Conservation (phyloP, 2,113 vertebrate genomes). For the Cephalopterus ornatus region DNA sequence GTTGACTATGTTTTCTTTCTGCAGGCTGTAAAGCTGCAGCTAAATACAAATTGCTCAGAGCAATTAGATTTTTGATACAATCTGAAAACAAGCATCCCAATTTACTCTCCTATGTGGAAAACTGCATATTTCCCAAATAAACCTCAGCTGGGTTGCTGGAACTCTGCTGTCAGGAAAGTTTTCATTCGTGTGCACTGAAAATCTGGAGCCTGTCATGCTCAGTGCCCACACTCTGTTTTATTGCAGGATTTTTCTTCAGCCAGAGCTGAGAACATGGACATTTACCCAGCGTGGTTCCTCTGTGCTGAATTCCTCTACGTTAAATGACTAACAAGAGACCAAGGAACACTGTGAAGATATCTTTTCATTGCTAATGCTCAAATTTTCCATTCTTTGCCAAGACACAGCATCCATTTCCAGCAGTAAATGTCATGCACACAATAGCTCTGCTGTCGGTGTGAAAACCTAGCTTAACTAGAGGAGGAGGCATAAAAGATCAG, state of each 20-base stretch:
- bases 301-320: background rate
- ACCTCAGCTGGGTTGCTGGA: background rate
- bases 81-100: background rate
- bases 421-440: conserved; percentile 72
- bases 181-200: background rate
- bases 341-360: conserved; percentile 48
- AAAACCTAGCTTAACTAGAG: conserved; percentile 52
- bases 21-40: background rate
- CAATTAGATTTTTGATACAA: background rate
- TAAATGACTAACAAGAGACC: conserved; percentile 38
- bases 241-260: background rate
- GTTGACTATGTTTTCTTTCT: background rate
- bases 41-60: background rate
- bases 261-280: conserved; percentile 2
- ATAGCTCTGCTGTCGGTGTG: conserved; percentile 67
- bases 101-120: background rate
- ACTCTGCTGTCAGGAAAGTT: background rate
- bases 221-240: background rate
- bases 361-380: conserved; percentile 47
- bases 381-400: conserved; percentile 53
- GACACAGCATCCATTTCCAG: conserved; percentile 56
- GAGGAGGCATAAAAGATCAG: background rate
- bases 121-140: background rate
- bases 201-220: background rate
- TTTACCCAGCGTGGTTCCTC: conserved; percentile 30